Base-by-base conservation (phyloP, 2,888 invertebrate species). In the Elegia similella region DNA sequence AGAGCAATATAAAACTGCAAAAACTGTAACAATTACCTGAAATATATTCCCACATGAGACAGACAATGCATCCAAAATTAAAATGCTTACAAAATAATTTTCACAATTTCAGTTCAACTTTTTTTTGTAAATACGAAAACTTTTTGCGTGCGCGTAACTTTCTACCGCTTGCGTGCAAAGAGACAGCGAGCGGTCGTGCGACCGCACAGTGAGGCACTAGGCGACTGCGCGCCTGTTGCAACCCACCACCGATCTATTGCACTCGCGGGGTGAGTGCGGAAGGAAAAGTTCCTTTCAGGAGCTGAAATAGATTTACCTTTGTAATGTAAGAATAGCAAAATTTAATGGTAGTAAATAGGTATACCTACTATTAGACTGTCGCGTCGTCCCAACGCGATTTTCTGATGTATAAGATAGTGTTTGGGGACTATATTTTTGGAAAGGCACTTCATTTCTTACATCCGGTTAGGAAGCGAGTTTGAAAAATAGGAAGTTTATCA, bases 151-250 rank as follows among this genome's bases (percentile, higher is more conserved):
- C 67, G 68, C 74, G 72, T 64, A 68, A 73, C 72, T 72, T 74
- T 75, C 70, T 73, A 78, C 69, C 71, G 76, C 72, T 70, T 69
- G 71, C 71, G 73, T 67, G 57, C n/a, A 38, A 56, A 52, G 52
- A 61, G 63, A 61, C 57, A 64, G 63, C 56, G 58, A 52, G 46
- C 59, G 58, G 50, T 68, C 81, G 80, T 73, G 66, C 57, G 54
- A 76, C 80, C 80, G 69, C 69, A 60, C 66, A 71, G 62, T 70
- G 66, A 61, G 70, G 69, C 71, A 83, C 83, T 84, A 72, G 42
- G 56, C 42, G 34, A 52, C 56, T 30, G 53, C 16, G 29, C 16
- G 30, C 6, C 48, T 10, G 12, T 12, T 10, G 12, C 8, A 54
- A 56, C 46, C 43, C 52, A 43, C 56, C 42, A 53, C 55, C 44